Evolutionary conservation across 2,797 vertebrate genomes (phyloP), one percentile per base, ranked within the genome.

Genomic region (Coregonus sp.): DNA sequence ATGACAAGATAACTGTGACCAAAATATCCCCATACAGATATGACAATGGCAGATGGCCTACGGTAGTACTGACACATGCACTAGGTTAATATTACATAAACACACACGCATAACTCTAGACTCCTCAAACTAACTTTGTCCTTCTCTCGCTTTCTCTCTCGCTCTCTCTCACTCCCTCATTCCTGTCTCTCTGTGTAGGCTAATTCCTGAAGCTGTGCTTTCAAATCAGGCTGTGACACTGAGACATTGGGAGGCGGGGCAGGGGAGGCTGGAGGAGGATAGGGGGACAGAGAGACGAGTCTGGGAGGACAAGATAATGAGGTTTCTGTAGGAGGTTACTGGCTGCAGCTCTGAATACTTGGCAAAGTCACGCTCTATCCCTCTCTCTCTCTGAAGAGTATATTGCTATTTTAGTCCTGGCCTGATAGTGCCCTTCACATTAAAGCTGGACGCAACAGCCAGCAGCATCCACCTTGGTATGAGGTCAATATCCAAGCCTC

Each of bases 271-370:
- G 59, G 59, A 63, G 59, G 59, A 63, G 59, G 9, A 29, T 11
- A 63, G 59, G 9, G 40, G 40, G 40, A 47, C 40, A 47, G 54
- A 81, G 75, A 87, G 79, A 80, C 76, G 75, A 83, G 86, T 84
- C 85, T 90, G 88, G 51, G 33, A 75, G 78, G 78, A 80, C 75
- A 72, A 88, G 86, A 91, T 89, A 88, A 88, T 82, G 80, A 75
- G 73, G 75, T 90, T 88, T 86, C 82, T 75, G 77, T 76, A 75
- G 72, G 82, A 76, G 37, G 54, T 15, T 76, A 83, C 76, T 85
- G 78, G 79, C 72, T 75, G 65, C 16, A 74, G 80, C 87, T 78
- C 61, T 81, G 74, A 74, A 67, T 35, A 25, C 76, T 82, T 78
- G 67, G 73, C 84, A 85, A 83, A 71, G 75, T 81, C 70, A 76